Evolutionary conservation across 2,888 invertebrate genomes (phyloP).

Genomic region (Melanotus villosus): DNA sequence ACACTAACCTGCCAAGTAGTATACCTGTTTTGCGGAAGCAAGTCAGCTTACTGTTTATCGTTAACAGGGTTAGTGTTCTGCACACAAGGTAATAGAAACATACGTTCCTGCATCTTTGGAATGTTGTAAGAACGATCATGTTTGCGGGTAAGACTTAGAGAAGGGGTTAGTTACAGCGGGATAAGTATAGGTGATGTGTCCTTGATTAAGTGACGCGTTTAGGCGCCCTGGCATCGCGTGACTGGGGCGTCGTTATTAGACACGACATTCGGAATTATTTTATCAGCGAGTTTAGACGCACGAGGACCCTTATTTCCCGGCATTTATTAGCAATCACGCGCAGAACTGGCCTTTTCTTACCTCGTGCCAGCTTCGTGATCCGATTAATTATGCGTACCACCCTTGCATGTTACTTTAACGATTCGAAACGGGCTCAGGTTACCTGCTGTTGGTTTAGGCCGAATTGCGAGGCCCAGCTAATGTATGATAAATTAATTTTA

Average conservation of each 20-base stretch:
- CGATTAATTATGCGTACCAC: conserved; percentile 67
- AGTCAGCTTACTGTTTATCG: too few species aligned
- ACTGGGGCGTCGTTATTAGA: conserved; percentile 66
- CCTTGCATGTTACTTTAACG: conserved; percentile 64
- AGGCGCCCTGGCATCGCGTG: conserved; percentile 61
- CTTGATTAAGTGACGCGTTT: conserved; percentile 65
- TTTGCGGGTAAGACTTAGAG: neutral
- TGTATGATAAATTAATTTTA: conserved; percentile 70
- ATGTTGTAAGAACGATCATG: neutral
- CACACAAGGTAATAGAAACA: too few species aligned
- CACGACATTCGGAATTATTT: conserved; percentile 70
- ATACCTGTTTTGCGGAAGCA: too few species aligned
- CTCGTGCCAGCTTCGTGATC: conserved; percentile 67
- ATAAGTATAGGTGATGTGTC: conserved; percentile 54
- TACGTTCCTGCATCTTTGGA: too few species aligned
- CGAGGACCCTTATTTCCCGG: conserved; percentile 70
- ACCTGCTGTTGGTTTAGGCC: conserved; percentile 63
- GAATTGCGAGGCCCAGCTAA: conserved; percentile 63
- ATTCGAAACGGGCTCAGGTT: conserved; percentile 56
- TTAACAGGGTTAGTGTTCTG: too few species aligned
- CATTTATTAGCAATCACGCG: conserved; percentile 69
- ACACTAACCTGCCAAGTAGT: too few species aligned
- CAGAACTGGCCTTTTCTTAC: conserved; percentile 67
- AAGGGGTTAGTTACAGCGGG: neutral
- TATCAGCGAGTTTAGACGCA: conserved; percentile 67